Evolutionary conservation across 2,113 vertebrate genomes (phyloP).

Genomic region (Crotalus helleri): DNA sequence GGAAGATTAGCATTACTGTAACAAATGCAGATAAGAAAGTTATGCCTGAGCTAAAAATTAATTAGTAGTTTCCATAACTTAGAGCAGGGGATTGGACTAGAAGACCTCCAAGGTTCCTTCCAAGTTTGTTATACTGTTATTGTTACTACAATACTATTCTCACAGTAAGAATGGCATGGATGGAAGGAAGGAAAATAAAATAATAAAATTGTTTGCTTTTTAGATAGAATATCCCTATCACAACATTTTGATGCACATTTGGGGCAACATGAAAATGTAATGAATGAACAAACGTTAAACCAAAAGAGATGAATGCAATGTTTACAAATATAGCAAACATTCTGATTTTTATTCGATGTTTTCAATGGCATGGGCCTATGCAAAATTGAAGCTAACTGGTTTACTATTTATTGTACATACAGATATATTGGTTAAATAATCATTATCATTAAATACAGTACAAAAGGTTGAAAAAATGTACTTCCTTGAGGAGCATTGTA

Average conservation of each 20-base stretch:
- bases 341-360: neutral
- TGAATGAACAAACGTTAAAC: slow-evolving; percentile 12
- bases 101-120: neutral
- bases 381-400: neutral
- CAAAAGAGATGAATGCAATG: slow-evolving; percentile 1
- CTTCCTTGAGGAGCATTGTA: slow-evolving; percentile 69
- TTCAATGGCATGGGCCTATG: neutral
- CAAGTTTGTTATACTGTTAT: neutral
- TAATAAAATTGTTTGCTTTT: neutral
- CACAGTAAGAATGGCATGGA: neutral
- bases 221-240: neutral
- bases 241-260: neutral
- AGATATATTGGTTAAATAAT: neutral
- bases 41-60: neutral
- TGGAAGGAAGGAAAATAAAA: neutral
- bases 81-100: neutral
- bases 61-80: neutral
- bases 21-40: neutral
- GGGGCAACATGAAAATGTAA: neutral
- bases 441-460: neutral
- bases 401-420: neutral
- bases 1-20: neutral
- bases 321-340: neutral
- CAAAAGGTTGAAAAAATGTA: neutral
- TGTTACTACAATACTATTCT: neutral